A percentile compares a stretch with the other conserved stretches of the same genome.
These are phyloP conservation scores for Corythoichthys haematopterus DNA, from an alignment of 2,113 vertebrate genomes.

Conservation along the genomic window DNA sequence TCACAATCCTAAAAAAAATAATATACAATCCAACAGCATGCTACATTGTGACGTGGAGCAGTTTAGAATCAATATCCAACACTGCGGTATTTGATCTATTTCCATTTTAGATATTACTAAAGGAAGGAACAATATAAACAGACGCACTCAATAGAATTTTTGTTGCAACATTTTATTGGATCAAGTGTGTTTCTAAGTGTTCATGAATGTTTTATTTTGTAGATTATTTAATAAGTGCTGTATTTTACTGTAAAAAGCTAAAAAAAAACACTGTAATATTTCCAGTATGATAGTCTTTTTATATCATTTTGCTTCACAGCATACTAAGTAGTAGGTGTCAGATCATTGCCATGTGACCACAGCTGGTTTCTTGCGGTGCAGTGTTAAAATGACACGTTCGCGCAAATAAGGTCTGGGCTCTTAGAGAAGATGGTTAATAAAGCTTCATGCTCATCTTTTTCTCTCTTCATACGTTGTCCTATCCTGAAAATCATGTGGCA, in stretches of 20 bases:
- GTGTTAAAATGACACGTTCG: constrained; percentile 21
- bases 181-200: too few relatives aligned
- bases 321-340: neutral
- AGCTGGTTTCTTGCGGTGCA: neutral
- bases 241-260: neutral
- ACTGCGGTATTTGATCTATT: too few relatives aligned
- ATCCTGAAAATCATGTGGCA: too few relatives aligned
- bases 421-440: constrained; percentile 13
- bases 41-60: neutral
- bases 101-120: too few relatives aligned
- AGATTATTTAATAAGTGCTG: too few relatives aligned
- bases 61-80: neutral
- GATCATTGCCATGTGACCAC: neutral
- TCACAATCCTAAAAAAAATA: neutral
- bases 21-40: neutral
- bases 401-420: constrained; percentile 21
- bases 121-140: too few relatives aligned
- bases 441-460: constrained; percentile 7
- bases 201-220: too few relatives aligned
- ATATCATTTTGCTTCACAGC: neutral
- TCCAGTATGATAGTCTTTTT: neutral
- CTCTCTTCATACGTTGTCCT: constrained; percentile 5
- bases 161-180: too few relatives aligned
- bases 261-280: neutral
- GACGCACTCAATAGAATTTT: too few relatives aligned